A percentile compares a stretch with the other conserved stretches of the same genome.
These are phyloP conservation scores for Holotrichia oblita DNA, from an alignment of 1,140 invertebrate species.

Conservation along the genomic window DNA sequence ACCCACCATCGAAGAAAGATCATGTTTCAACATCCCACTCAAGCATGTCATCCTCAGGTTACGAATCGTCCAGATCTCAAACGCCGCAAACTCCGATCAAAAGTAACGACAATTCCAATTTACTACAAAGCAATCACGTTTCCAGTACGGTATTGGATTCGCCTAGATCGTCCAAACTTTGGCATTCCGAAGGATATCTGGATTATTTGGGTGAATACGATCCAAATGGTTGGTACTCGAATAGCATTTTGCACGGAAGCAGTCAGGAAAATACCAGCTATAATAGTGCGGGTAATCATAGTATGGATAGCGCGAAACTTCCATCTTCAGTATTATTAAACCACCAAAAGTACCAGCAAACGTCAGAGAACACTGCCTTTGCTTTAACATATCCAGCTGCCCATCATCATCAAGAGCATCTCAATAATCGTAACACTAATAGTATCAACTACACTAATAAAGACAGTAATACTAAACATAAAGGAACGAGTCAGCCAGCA, in stretches of 20 bases:
- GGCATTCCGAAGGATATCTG: not conserved
- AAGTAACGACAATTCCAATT: slow-evolving; percentile 67
- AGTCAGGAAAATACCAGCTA: slow-evolving; percentile 4
- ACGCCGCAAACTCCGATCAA: slow-evolving; percentile 52
- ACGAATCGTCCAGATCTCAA: slow-evolving; percentile 54
- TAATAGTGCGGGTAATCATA: not conserved
- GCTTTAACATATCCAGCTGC: slow-evolving; percentile 48
- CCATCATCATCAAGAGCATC: slow-evolving; percentile 27
- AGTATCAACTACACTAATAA: slow-evolving; percentile 8
- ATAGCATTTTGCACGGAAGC: not conserved
- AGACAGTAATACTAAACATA: slow-evolving; percentile 39
- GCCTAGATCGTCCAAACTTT: slow-evolving; percentile 57
- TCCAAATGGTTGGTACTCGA: slow-evolving; percentile 4
- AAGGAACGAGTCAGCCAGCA: slow-evolving; percentile 33
- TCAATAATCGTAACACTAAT: slow-evolving; percentile 21
- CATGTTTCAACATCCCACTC: slow-evolving; percentile 55
- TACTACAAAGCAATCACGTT: slow-evolving; percentile 82
- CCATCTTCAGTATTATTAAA: slow-evolving; percentile 10
- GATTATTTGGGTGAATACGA: slow-evolving; percentile 1
- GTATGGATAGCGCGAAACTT: not conserved
- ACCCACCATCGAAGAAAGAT: slow-evolving; percentile 41
- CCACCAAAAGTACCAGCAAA: not conserved
- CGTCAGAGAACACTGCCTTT: slow-evolving; percentile 46
- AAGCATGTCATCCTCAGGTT: slow-evolving; percentile 43
- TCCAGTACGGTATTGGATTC: slow-evolving; percentile 83